Conservation (phyloP, 1,140 invertebrate genomes). For the Rhysida immarginata region DNA sequence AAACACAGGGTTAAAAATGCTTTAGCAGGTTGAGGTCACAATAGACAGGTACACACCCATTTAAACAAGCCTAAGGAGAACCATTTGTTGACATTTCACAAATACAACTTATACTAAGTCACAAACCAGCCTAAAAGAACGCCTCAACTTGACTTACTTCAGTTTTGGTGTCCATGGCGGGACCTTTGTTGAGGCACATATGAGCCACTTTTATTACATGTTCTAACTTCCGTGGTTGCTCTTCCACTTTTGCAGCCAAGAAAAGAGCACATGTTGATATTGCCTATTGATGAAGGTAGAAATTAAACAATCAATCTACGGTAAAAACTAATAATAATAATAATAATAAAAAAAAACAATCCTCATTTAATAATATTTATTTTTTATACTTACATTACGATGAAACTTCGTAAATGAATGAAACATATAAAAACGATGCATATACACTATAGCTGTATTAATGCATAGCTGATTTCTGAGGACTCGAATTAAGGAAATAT, state of each 20-base stretch:
- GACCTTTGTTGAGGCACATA: slow-evolving; percentile 48
- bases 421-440: slow-evolving; percentile 95
- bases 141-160: too few species aligned
- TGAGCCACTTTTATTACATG: slow-evolving; percentile 85
- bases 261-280: slow-evolving; percentile 77
- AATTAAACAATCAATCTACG: slow-evolving; percentile 3
- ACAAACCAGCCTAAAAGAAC: too few species aligned
- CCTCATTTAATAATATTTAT: too few species aligned
- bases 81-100: too few species aligned
- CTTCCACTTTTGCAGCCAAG: slow-evolving; percentile 91
- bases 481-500: too few species aligned
- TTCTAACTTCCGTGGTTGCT: slow-evolving; percentile 88
- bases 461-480: slow-evolving; percentile 78
- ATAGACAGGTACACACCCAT: too few species aligned
- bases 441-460: slow-evolving; percentile 93
- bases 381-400: slow-evolving; percentile 46
- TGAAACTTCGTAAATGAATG: slow-evolving; percentile 76
- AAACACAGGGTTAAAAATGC: too few species aligned
- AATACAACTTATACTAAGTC: too few species aligned
- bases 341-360: too few species aligned
- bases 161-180: slow-evolving; percentile 47
- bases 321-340: neutral
- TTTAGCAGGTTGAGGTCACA: too few species aligned
- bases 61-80: too few species aligned
- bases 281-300: slow-evolving; percentile 27